Conservation (phyloP, 2,888 invertebrate species). For the Leucoma salicis region DNA sequence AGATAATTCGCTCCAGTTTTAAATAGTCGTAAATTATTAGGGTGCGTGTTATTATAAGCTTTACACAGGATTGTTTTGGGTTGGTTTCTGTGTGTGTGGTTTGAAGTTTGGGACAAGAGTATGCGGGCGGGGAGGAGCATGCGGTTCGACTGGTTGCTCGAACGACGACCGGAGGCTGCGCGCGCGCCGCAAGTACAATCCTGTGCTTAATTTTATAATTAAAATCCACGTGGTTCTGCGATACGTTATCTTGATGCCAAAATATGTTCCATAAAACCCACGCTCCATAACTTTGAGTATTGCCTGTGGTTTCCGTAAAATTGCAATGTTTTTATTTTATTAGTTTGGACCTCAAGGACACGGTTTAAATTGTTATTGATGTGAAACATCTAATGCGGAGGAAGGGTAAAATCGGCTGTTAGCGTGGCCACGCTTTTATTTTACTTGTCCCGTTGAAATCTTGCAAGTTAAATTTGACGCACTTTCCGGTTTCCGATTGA, state of each 20-base stretch:
- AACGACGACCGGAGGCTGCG: conserved; percentile 80
- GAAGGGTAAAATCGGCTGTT: too few relatives aligned
- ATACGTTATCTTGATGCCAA: conserved; percentile 40
- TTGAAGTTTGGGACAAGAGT: conserved; percentile 61
- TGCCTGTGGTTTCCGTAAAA: too few relatives aligned
- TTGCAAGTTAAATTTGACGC: too few relatives aligned
- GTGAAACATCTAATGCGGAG: too few relatives aligned
- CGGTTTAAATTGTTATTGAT: too few relatives aligned
- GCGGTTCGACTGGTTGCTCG: conserved; percentile 79
- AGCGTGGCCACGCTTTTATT: too few relatives aligned
- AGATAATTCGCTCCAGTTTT: conserved; percentile 33
- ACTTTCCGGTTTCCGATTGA: too few relatives aligned
- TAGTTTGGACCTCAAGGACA: too few relatives aligned
- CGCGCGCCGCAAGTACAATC: conserved; percentile 66
- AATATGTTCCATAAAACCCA: conserved; percentile 40
- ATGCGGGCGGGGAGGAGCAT: conserved; percentile 56
- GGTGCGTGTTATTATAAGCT: conserved; percentile 24
- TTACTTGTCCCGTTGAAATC: too few relatives aligned
- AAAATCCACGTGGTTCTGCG: conserved; percentile 50
- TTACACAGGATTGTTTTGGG: conserved; percentile 30
- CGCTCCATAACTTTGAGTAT: conserved; percentile 25
- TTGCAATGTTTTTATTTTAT: too few relatives aligned
- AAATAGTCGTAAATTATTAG: conserved; percentile 38
- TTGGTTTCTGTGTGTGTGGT: conserved; percentile 35
- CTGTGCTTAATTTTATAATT: conserved; percentile 54